Percentiles rank a stretch among this genome's conserved stretches.
Evolutionary conservation across 2,888 invertebrate genomes (phyloP).

Genomic region (Drosophila prolongata): DNA sequence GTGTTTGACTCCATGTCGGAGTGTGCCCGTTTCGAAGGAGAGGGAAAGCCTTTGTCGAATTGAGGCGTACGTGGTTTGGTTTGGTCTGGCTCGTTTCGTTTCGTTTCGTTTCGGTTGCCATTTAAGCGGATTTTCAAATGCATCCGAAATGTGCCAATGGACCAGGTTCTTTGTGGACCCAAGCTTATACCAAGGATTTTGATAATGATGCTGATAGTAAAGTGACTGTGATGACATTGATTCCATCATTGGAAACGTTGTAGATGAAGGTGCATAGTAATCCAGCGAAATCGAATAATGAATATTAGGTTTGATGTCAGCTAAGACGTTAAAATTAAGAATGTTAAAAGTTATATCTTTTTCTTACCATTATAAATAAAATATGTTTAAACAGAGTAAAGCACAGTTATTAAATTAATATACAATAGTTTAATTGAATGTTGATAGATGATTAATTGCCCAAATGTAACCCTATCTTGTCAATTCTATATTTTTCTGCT

Average conservation of each 20-base stretch:
- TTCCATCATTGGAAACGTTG: neutral
- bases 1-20: constrained; percentile 67
- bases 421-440: too few species aligned
- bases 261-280: neutral
- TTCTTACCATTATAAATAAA: too few species aligned
- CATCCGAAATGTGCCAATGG: constrained; percentile 43
- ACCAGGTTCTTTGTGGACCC: constrained; percentile 16
- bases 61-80: constrained; percentile 49
- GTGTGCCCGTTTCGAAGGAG: constrained; percentile 17
- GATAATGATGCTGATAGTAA: neutral
- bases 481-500: too few species aligned
- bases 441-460: too few species aligned
- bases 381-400: too few species aligned
- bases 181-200: neutral
- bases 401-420: too few species aligned
- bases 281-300: neutral
- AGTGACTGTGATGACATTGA: neutral
- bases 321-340: too few species aligned
- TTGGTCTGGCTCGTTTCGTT: constrained; percentile 3
- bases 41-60: constrained; percentile 48
- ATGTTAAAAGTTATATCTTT: too few species aligned
- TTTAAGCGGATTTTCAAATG: constrained; percentile 53
- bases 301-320: too few species aligned
- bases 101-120: constrained; percentile 27
- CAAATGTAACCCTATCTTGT: too few species aligned